Conservation (phyloP, 2,797 vertebrate genomes). For the Lagorchestes hirsutus region DNA sequence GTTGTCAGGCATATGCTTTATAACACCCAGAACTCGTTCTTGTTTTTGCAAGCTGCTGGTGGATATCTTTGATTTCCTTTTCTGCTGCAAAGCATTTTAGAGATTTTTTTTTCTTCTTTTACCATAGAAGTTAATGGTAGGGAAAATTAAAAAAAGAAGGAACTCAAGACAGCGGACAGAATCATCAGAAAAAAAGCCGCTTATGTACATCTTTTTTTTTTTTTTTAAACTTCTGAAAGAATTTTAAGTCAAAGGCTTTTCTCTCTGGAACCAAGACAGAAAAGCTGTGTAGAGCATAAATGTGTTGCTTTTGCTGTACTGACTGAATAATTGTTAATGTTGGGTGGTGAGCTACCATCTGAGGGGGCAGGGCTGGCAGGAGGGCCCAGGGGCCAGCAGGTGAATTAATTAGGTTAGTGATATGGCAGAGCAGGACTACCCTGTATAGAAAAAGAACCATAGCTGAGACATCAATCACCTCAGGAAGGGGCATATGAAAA, state of each 20-base stretch:
- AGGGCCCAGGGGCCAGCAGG: background rate
- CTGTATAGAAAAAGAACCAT: background rate
- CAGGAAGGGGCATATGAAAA: background rate
- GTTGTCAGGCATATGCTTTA: conserved; percentile 82
- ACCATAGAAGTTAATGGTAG: conserved; percentile 73
- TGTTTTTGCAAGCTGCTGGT: conserved; percentile 78
- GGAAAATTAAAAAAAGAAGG: conserved; percentile 77
- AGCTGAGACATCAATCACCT: background rate
- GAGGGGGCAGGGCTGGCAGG: background rate
- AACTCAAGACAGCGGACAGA: conserved; percentile 65
- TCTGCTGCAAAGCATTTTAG: conserved; percentile 75
- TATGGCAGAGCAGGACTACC: background rate
- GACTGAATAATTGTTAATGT: conserved; percentile 34
- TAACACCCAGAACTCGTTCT: conserved; percentile 80
- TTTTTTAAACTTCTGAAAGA: conserved; percentile 62
- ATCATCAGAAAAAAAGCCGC: conserved; percentile 72
- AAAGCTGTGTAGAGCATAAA: conserved; percentile 19
- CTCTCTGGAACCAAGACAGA: conserved; percentile 58
- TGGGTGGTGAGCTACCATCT: background rate
- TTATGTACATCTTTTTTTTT: conserved; percentile 58
- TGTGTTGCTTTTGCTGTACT: conserved; percentile 50
- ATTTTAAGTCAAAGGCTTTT: conserved; percentile 64
- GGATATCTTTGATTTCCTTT: conserved; percentile 79
- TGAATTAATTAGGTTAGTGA: background rate
- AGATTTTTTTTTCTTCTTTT: conserved; percentile 72